Base-by-base conservation (phyloP, 2,797 vertebrate species). In the Petrocephalus schoutedeni region DNA sequence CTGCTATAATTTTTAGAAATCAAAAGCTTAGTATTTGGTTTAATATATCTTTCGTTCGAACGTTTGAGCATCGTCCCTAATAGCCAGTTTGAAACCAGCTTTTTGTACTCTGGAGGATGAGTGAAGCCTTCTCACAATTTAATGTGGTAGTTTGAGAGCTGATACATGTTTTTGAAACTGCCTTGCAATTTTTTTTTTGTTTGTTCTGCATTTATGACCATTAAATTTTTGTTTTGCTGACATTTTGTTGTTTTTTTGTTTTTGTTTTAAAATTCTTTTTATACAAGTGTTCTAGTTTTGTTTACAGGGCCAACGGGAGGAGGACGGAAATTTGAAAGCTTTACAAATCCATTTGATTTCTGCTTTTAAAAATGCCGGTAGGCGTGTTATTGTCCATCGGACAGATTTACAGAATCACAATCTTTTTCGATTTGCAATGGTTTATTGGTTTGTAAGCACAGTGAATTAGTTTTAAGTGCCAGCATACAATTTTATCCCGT, bases 191-290 rank as follows among this genome's bases (percentile, higher is more conserved):
- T 96, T 95, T 95, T 32, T 95, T 95, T 95, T 95, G 96, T 96
- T 95, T 93, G 95, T 94, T 95, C 94, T 96, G 96, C 95, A 96
- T 96, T 96, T 90, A 88, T 95, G 95, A 96, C 94, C 95, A 96
- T 97, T 96, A 96, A 96, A 97, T 96, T 96, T 97, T 96, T 95
- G 94, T 96, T 96, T 96, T 96, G 95, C 95, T 96, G 95, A 92
- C 95, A 90, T 96, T 96, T 96, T 91, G 57, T 84, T 80, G 87
- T 89, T 67, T 53, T 95, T 96, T 90, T 96, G 3, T 45, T 95
- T 95, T 58, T 56, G 8, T 23, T 28, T 85, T 57, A 32, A 36
- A 32, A 36, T 61, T 23, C 4, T 59, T 64, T 84, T 19, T 49
- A 8, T 84, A 84, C 41, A 49, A 23, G 51, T 9, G 7, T 58